Evolutionary conservation across 1,140 invertebrate genomes (phyloP), one percentile per base, ranked within the genome.

Genomic region (Cydia amplana): DNA sequence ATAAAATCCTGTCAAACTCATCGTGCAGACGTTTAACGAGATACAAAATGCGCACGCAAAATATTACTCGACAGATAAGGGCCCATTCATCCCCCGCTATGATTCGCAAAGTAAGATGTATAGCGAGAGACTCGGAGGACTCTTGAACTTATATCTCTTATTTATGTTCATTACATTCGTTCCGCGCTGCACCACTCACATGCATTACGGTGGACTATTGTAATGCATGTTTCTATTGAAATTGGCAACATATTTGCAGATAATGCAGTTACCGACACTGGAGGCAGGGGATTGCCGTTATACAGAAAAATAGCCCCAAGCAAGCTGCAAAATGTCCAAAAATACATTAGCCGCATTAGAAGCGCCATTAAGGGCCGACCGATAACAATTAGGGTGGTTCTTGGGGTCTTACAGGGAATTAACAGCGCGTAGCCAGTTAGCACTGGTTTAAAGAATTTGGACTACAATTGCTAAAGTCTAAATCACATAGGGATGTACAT

Each of bases 331-430:
- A 93, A 90, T 91, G 91, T 93, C 90, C 88, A 82, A 91, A 92
- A 92, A 89, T 90, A 91, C 90, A 93, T 93, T 93, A 93, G 87
- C 77, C 83, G 89, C 91, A 93, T 93, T 91, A 93, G 90, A 93
- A 88, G 89, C 83, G 87, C 88, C 87, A 90, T 91, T 91, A 91
- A 87, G 90, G 88, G 88, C 83, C 83, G 87, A 79, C 89, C 88
- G 90, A 91, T 91, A 90, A 91, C 90, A 92, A 92, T 93, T 91
- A 93, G 89, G 90, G 91, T 91, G 85, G 85, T 87, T 88, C 85
- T 80, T 4, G 81, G 74, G 83, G 83, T 83, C 86, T 90, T 88
- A 90, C 87, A 82, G 85, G 91, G 89, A 87, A 88, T 91, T 91
- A 92, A 88, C 85, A 83, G 83, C 74, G 82, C 86, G 83, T 82